phyloP scores from a whole-genome alignment of 1,140 invertebrate species.

The Aphaenogaster rudis region DNA sequence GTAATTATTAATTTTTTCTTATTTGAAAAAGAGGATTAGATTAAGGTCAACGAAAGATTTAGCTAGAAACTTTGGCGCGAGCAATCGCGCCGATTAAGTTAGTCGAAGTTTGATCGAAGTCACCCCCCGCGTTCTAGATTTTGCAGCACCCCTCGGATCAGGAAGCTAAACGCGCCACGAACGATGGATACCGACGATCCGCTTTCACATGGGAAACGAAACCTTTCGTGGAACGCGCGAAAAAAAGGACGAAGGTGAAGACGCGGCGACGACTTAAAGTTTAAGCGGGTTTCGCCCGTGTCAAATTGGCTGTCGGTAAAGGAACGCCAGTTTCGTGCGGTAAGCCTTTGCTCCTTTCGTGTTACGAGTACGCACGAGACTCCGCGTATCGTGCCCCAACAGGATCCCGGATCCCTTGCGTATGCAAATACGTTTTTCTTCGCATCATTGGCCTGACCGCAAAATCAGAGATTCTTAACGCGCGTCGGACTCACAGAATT shows the following conservation, averaged over 20 bases:
- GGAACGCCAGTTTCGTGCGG: constrained; percentile 54
- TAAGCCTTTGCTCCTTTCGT: constrained; percentile 44
- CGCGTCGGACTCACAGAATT: background rate
- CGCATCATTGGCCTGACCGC: background rate
- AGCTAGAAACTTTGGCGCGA: background rate
- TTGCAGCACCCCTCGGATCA: background rate
- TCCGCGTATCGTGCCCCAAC: background rate
- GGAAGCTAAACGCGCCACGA: background rate
- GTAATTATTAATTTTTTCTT: background rate
- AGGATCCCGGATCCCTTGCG: background rate
- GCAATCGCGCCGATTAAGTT: background rate
- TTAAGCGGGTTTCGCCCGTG: constrained; percentile 10
- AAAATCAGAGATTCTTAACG: background rate
- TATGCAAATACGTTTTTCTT: constrained; percentile 5
- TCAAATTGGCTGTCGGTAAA: constrained; percentile 69
- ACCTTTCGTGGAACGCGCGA: background rate
- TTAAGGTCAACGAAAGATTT: background rate
- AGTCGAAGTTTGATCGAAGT: background rate
- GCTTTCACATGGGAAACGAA: background rate
- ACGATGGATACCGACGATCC: background rate
- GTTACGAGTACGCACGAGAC: constrained; percentile 5
- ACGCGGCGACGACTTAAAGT: background rate
- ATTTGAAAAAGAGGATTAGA: background rate
- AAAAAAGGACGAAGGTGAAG: background rate
- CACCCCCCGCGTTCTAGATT: background rate